These are phyloP conservation scores for Drosophila pseudotakahashii DNA, from an alignment of 2,888 invertebrate species.

Conservation along the genomic window DNA sequence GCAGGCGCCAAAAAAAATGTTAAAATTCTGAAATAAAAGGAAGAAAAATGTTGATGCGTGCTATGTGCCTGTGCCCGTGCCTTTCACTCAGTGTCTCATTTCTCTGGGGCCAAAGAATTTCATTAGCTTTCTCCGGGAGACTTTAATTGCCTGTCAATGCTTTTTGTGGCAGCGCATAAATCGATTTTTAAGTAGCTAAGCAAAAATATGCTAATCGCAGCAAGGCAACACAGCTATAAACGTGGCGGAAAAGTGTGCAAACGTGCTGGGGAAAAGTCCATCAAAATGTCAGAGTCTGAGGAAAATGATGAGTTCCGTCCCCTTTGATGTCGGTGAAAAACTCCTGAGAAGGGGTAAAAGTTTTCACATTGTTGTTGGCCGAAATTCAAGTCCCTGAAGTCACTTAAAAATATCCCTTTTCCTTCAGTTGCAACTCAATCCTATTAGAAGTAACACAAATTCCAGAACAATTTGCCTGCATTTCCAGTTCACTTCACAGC, in stretches of 20 bases:
- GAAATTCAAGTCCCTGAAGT: neutral
- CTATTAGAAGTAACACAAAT: neutral
- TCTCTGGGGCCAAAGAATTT: conserved; percentile 43
- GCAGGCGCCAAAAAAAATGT: conserved; percentile 34
- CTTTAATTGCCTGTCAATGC: conserved; percentile 61
- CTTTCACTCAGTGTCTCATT: neutral
- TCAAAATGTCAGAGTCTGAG: conserved; percentile 2
- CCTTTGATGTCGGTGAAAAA: conserved; percentile 25
- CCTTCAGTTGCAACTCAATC: neutral
- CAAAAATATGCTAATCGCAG: conserved; percentile 51
- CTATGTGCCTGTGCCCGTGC: neutral
- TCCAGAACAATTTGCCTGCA: neutral
- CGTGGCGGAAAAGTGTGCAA: conserved; percentile 48
- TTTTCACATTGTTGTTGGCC: conserved; percentile 4
- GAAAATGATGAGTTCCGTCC: conserved; percentile 7
- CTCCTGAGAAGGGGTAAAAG: conserved; percentile 3
- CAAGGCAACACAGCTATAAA: conserved; percentile 27
- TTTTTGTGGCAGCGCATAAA: conserved; percentile 47
- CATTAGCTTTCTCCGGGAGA: conserved; percentile 47
- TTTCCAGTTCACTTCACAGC: neutral
- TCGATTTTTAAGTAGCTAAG: conserved; percentile 41
- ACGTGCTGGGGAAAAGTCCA: conserved; percentile 37
- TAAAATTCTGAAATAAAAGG: conserved; percentile 49
- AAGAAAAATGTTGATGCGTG: conserved; percentile 50
- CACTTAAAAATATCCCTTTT: neutral